Evolutionary conservation across 1,140 invertebrate genomes (phyloP).

Genomic region (Pseudomyrmex cubaensis): DNA sequence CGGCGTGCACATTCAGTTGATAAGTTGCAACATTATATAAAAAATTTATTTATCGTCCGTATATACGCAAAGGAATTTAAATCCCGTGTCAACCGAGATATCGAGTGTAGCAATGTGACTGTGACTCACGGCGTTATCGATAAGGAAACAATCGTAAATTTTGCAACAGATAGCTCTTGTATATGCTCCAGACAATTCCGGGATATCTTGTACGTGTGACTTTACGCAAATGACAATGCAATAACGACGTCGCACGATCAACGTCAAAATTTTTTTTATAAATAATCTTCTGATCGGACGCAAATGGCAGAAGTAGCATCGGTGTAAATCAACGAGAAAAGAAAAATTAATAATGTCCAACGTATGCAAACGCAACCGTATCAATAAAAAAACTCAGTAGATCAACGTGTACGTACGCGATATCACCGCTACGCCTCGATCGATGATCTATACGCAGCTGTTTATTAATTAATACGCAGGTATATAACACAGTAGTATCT

Average conservation of each 20-base stretch:
- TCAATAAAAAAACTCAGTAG: slow-evolving; percentile 34
- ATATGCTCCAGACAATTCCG: not conserved
- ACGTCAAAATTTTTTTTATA: not conserved
- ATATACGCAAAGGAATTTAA: not conserved
- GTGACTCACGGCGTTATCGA: not conserved
- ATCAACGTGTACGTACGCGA: slow-evolving; percentile 26
- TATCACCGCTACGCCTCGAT: slow-evolving; percentile 25
- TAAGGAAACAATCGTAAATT: slow-evolving; percentile 7
- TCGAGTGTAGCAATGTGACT: not conserved
- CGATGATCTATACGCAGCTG: slow-evolving; percentile 53
- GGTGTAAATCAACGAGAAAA: slow-evolving; percentile 32
- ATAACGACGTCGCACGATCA: slow-evolving; percentile 32
- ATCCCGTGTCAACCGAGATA: not conserved
- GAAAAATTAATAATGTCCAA: slow-evolving; percentile 5
- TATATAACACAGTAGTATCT: slow-evolving; percentile 36
- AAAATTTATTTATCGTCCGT: not conserved
- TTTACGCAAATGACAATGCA: slow-evolving; percentile 6
- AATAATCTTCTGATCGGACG: slow-evolving; percentile 16
- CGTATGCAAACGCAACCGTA: slow-evolving; percentile 46
- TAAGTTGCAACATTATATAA: not conserved
- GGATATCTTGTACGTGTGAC: not conserved
- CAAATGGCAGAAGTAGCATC: slow-evolving; percentile 23
- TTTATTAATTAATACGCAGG: slow-evolving; percentile 48
- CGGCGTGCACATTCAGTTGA: not conserved
- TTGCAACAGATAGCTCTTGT: not conserved